Evolutionary conservation across 2,797 vertebrate species (phyloP).

Genomic region (Apodemus agrarius): DNA sequence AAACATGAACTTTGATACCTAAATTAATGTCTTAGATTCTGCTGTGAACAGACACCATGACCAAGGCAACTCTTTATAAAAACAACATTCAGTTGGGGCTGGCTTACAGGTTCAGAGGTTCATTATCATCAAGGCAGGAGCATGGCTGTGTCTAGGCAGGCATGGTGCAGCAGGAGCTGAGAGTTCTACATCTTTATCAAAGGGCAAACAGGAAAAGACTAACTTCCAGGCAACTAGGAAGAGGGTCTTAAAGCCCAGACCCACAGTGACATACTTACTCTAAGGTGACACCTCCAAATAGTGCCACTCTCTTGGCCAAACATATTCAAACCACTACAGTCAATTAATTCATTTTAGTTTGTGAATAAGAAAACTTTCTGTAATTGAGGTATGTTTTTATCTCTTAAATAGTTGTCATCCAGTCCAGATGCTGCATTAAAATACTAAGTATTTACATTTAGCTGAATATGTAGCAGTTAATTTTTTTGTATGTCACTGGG

Average conservation of each 20-base stretch:
- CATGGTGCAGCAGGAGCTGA: neutral
- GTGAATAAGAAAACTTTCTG: neutral
- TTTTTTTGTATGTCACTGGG: neutral
- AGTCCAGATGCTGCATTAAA: neutral
- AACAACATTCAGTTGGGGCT: neutral
- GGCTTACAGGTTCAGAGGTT: neutral
- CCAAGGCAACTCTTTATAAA: neutral
- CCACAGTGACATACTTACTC: neutral
- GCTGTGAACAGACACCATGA: neutral
- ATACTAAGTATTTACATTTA: slow-evolving; percentile 22
- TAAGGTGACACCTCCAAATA: neutral
- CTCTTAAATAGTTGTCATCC: slow-evolving; percentile 8
- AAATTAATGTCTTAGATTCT: neutral
- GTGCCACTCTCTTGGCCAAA: neutral
- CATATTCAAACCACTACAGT: neutral
- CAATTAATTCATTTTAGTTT: slow-evolving; percentile 47
- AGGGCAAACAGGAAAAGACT: neutral
- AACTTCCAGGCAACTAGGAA: neutral
- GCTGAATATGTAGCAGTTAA: neutral
- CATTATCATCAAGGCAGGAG: neutral
- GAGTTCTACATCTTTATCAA: neutral
- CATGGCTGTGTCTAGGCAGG: neutral
- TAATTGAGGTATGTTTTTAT: neutral
- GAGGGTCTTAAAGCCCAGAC: neutral
- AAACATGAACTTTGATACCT: slow-evolving; percentile 8